Evolutionary conservation across 2,113 vertebrate genomes (phyloP).

Genomic region (Ornithorhynchus anatinus): DNA sequence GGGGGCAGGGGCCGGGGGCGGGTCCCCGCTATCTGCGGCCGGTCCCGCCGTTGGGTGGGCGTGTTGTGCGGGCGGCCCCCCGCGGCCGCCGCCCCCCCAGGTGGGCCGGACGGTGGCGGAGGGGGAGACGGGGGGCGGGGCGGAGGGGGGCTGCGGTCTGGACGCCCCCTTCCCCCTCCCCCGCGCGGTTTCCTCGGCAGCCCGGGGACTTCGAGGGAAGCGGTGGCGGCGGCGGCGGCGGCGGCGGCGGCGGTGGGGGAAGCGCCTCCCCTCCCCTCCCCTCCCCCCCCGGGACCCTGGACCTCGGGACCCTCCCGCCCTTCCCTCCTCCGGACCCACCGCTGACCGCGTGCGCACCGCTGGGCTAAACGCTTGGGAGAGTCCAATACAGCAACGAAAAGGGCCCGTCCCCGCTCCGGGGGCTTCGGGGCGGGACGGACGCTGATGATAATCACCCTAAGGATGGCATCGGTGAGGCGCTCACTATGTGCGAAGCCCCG

Average conservation of each 20-base stretch:
- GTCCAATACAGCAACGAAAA: no score
- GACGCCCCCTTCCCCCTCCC: conserved; percentile 32
- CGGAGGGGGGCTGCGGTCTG: conserved; percentile 45
- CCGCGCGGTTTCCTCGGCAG: conserved; percentile 53
- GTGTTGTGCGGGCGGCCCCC: conserved; percentile 41
- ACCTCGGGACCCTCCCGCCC: background rate
- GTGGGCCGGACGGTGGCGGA: conserved; percentile 60
- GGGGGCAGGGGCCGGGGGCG: background rate
- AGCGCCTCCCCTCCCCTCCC: background rate
- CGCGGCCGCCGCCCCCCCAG: conserved; percentile 48
- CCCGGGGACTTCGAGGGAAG: conserved; percentile 60
- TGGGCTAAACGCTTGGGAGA: background rate
- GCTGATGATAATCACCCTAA: no score
- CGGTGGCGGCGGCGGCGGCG: background rate
- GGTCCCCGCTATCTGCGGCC: background rate
- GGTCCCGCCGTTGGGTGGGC: background rate
- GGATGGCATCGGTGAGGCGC: no score
- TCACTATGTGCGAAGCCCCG: no score
- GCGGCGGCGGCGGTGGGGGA: background rate
- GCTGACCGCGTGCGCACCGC: background rate
- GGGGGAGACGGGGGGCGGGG: conserved; percentile 18
- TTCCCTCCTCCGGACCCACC: background rate
- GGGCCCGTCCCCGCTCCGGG: no score
- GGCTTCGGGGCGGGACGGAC: no score
- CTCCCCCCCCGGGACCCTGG: background rate